Evolutionary conservation across 1,140 invertebrate species (phyloP).

Genomic region (Apis cerana): DNA sequence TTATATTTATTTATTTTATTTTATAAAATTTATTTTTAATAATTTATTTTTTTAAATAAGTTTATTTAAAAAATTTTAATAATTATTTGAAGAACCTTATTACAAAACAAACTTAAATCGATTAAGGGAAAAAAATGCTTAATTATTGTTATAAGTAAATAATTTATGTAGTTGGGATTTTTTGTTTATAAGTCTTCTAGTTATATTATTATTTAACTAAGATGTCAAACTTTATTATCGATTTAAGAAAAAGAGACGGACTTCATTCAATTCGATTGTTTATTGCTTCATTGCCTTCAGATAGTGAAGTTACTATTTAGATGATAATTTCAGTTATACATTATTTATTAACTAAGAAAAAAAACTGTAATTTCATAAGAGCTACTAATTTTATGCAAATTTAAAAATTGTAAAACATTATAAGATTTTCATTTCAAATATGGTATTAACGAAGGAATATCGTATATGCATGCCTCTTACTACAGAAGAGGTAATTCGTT

Average conservation of each 20-base stretch:
- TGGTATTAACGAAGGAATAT: constrained; percentile 94
- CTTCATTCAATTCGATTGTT: constrained; percentile 41
- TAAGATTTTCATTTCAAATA: constrained; percentile 66
- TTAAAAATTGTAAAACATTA: not conserved
- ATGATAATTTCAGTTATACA: constrained; percentile 13
- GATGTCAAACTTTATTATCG: constrained; percentile 32
- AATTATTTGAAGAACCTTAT: too few relatives aligned
- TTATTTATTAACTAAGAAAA: not conserved
- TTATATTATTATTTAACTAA: not conserved
- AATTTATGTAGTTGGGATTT: not conserved
- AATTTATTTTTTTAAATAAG: not conserved
- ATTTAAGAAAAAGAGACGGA: not conserved
- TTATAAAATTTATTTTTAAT: not conserved
- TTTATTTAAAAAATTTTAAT: not conserved
- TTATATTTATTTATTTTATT: not conserved
- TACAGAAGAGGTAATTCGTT: constrained; percentile 90
- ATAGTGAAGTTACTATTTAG: constrained; percentile 23
- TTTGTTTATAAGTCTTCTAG: not conserved
- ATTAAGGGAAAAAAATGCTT: not conserved
- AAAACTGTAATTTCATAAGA: not conserved
- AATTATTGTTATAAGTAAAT: too few relatives aligned
- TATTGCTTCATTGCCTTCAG: constrained; percentile 1
- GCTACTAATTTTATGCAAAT: constrained; percentile 13
- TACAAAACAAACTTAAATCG: not conserved
- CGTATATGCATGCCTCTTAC: constrained; percentile 95